Evolutionary conservation across 2,113 vertebrate species (phyloP).

Genomic region (Pseudolaguvia tuberculata): DNA sequence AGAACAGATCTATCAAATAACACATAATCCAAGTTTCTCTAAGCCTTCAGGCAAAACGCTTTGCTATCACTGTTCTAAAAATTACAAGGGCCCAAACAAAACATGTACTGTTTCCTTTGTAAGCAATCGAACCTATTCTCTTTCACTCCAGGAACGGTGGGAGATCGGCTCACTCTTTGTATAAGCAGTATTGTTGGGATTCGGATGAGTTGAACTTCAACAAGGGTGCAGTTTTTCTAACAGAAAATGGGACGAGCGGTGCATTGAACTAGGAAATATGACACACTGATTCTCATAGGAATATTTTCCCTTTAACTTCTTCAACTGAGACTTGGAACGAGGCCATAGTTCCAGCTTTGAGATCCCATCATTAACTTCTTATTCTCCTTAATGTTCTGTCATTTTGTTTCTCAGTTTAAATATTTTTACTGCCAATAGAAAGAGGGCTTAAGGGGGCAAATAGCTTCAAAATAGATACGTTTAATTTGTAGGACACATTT

Average conservation of each 20-base stretch:
- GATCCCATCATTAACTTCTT: conserved; percentile 29
- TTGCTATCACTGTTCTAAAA: conserved; percentile 6
- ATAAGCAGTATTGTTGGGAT: conserved; percentile 11
- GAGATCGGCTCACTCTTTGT: conserved; percentile 33
- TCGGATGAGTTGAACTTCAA: conserved; percentile 22
- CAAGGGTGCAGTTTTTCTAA: conserved; percentile 41
- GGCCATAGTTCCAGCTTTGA: conserved; percentile 17
- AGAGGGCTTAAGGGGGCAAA: not conserved
- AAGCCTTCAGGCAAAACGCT: not conserved
- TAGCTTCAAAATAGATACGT: not conserved
- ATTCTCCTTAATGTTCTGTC: conserved; percentile 23
- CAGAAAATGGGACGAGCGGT: not conserved
- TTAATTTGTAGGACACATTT: not conserved
- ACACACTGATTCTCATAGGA: conserved; percentile 50
- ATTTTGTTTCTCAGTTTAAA: not conserved
- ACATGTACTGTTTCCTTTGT: conserved; percentile 31
- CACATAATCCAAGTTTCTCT: not conserved
- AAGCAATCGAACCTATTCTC: conserved; percentile 22
- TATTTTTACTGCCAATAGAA: not conserved
- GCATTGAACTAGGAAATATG: conserved; percentile 60
- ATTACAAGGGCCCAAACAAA: conserved; percentile 12
- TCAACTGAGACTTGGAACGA: conserved; percentile 30
- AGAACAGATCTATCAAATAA: conserved; percentile 7
- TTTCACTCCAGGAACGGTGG: conserved; percentile 28
- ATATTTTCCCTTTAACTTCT: conserved; percentile 43